A percentile compares a stretch with the other conserved stretches of the same genome.
Evolutionary conservation across 2,888 invertebrate genomes (phyloP).

Genomic region (Xanthostigma xanthostigma): DNA sequence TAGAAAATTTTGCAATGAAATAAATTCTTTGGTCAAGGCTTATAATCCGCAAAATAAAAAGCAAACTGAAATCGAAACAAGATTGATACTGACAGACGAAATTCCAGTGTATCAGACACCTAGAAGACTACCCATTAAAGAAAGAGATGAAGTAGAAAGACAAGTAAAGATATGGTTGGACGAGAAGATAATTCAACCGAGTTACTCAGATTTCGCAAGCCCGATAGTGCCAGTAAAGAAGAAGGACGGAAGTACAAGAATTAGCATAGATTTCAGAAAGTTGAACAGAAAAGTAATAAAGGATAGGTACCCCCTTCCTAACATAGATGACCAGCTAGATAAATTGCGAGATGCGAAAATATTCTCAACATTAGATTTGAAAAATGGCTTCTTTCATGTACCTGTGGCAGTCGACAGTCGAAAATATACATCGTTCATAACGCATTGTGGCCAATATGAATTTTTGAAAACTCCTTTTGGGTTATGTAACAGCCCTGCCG

Average conservation of each 20-base stretch:
- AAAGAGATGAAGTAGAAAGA: slow-evolving; percentile 9
- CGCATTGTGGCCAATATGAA: slow-evolving; percentile 14
- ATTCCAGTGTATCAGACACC: slow-evolving; percentile 9
- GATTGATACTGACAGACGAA: slow-evolving; percentile 10
- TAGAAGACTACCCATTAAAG: slow-evolving; percentile 7
- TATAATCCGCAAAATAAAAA: slow-evolving; percentile 6
- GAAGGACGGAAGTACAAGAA: slow-evolving; percentile 10
- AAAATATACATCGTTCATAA: slow-evolving; percentile 15
- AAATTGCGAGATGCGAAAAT: slow-evolving; percentile 7
- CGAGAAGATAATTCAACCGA: slow-evolving; percentile 12
- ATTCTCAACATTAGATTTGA: slow-evolving; percentile 14
- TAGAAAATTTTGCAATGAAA: no score
- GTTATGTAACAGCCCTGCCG: slow-evolving; percentile 14
- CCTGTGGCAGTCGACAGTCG: slow-evolving; percentile 11
- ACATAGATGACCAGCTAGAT: slow-evolving; percentile 14
- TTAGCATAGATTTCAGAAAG: slow-evolving; percentile 14
- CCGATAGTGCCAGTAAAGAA: slow-evolving; percentile 14
- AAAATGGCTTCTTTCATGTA: slow-evolving; percentile 17
- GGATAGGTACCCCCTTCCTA: slow-evolving; percentile 13
- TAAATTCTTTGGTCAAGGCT: neutral
- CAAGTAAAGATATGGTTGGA: slow-evolving; percentile 11
- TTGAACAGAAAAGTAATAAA: slow-evolving; percentile 12
- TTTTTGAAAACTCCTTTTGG: slow-evolving; percentile 15
- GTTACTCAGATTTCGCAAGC: slow-evolving; percentile 15
- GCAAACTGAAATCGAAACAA: slow-evolving; percentile 7